phyloP scores from a whole-genome alignment of 2,797 vertebrate genomes.

The Falco naumanni region DNA sequence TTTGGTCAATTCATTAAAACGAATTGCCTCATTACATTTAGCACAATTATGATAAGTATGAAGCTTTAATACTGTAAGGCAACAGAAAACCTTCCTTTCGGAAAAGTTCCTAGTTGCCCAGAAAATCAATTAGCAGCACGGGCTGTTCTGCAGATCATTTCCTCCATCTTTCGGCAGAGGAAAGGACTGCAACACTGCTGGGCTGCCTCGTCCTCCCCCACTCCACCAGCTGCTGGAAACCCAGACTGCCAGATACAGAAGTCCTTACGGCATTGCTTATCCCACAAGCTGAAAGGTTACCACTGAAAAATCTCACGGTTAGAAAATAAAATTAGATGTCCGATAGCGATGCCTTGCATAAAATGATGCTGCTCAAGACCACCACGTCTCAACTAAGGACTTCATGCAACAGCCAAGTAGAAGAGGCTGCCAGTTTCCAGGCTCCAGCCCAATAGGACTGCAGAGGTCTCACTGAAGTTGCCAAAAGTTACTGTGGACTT shows the following conservation, averaged over 20 bases:
- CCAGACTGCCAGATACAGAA: background rate
- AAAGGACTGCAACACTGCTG: constrained; percentile 10
- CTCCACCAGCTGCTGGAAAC: background rate
- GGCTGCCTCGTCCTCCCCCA: background rate
- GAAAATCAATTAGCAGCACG: background rate
- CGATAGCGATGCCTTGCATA: background rate
- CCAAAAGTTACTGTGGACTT: background rate
- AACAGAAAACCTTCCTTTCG: background rate
- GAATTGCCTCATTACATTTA: constrained; percentile 31
- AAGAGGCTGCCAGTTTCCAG: background rate
- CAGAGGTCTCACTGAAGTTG: background rate
- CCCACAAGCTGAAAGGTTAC: background rate
- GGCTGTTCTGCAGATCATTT: constrained; percentile 26
- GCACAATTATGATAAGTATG: background rate
- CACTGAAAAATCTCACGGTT: background rate
- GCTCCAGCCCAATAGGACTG: background rate
- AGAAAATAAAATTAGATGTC: background rate
- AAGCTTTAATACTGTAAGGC: background rate
- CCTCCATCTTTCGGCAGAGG: constrained; percentile 59
- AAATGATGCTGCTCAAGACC: background rate
- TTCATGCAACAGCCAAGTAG: background rate
- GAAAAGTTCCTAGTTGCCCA: background rate
- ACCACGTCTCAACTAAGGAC: background rate
- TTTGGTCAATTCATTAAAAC: constrained; percentile 50
- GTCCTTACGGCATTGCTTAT: background rate